phyloP scores from a whole-genome alignment of 1,140 invertebrate species.

The Myzus persicae region DNA sequence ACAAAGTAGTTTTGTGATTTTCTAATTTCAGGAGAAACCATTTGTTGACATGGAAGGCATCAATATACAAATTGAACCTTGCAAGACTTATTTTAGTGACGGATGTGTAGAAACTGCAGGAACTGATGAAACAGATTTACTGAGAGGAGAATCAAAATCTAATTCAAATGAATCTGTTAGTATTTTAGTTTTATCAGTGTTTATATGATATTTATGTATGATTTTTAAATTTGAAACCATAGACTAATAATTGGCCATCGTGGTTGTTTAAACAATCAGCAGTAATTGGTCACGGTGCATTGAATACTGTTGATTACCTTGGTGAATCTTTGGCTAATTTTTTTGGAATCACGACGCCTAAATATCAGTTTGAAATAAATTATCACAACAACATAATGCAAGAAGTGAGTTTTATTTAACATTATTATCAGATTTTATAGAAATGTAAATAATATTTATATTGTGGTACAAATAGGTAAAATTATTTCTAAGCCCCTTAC shows the following conservation, averaged over 20 bases:
- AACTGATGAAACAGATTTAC: conserved; percentile 42
- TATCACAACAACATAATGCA: conserved; percentile 74
- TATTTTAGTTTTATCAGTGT: not conserved
- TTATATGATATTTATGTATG: not conserved
- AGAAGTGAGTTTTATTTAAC: conserved; percentile 61
- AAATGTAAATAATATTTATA: not conserved
- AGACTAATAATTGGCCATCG: conserved; percentile 33
- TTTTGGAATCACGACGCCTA: conserved; percentile 90
- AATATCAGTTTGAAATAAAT: conserved; percentile 89
- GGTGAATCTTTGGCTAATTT: conserved; percentile 85
- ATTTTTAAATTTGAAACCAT: not conserved
- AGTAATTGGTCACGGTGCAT: conserved; percentile 66
- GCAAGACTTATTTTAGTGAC: conserved; percentile 22
- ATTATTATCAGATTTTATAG: not conserved
- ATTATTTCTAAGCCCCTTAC: not conserved
- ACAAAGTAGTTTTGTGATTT: not conserved
- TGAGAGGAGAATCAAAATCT: not conserved
- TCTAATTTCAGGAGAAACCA: conserved; percentile 16
- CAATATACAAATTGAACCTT: conserved; percentile 42
- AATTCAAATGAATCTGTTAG: conserved; percentile 2
- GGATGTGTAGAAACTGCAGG: conserved; percentile 40
- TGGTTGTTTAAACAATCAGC: conserved; percentile 17
- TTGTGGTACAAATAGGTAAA: not conserved
- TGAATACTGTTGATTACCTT: conserved; percentile 81
- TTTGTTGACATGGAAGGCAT: conserved; percentile 28